A percentile compares a stretch with the other conserved stretches of the same genome.
phyloP scores from a whole-genome alignment of 2,797 vertebrate genomes.

The Acanthurus tractus region DNA sequence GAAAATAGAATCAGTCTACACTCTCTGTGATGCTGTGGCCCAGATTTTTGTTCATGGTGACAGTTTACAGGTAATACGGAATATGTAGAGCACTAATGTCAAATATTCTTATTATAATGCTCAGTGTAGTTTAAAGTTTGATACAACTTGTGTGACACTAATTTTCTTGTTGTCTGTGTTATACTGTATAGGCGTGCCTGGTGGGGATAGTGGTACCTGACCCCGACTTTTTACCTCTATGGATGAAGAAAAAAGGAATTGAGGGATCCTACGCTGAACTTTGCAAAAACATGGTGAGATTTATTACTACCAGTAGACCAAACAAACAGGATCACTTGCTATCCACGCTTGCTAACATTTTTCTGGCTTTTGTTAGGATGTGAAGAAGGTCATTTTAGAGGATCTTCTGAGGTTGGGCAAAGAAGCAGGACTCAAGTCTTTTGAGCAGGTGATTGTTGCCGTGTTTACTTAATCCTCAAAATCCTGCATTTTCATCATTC shows the following conservation, averaged over 20 bases:
- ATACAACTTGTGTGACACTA: not conserved
- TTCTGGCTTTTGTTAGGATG: constrained; percentile 81
- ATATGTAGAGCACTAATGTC: not conserved
- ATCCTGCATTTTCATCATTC: not conserved
- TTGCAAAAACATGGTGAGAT: constrained; percentile 90
- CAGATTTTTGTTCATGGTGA: constrained; percentile 97
- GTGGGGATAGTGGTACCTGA: constrained; percentile 94
- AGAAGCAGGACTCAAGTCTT: constrained; percentile 94
- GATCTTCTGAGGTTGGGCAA: constrained; percentile 92
- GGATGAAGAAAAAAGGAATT: constrained; percentile 91
- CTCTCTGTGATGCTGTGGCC: constrained; percentile 89
- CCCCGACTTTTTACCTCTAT: constrained; percentile 87
- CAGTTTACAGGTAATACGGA: constrained; percentile 91
- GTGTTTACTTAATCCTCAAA: not conserved
- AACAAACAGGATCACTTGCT: not conserved
- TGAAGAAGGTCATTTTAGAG: constrained; percentile 91
- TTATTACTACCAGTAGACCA: not conserved
- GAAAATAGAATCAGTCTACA: constrained; percentile 95
- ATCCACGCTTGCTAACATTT: not conserved
- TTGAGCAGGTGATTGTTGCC: constrained; percentile 92
- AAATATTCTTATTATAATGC: not conserved
- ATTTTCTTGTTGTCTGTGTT: not conserved
- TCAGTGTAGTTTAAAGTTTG: not conserved
- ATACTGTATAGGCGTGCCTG: constrained; percentile 89
- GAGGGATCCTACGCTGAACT: constrained; percentile 90